Percentiles rank a stretch among this genome's conserved stretches.
Conservation (phyloP, 2,797 vertebrate species). For the Gymnothorax javanicus region DNA sequence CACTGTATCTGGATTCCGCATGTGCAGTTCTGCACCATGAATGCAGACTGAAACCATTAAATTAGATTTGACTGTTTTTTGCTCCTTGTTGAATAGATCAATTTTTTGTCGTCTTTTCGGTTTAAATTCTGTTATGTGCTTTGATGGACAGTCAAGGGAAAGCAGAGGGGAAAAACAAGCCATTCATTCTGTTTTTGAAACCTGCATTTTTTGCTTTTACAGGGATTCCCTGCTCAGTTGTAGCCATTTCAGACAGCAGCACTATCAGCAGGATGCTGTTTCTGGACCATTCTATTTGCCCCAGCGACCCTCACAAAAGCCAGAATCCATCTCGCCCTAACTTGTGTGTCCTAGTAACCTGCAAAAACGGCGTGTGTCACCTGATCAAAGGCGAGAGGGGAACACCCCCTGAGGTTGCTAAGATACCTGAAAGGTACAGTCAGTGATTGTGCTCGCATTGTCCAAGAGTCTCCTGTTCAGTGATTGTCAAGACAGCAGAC, state of each 20-base stretch:
- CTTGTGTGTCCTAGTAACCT: background rate
- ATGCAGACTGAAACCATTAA: background rate
- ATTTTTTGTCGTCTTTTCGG: background rate
- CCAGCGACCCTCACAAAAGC: background rate
- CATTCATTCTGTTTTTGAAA: background rate
- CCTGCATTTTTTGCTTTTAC: background rate
- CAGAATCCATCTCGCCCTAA: background rate
- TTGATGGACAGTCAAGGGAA: background rate
- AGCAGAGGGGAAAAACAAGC: background rate
- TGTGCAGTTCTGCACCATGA: background rate
- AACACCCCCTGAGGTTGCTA: background rate
- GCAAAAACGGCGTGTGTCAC: background rate
- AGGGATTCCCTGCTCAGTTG: background rate
- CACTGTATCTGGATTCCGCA: background rate
- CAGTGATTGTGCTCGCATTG: background rate
- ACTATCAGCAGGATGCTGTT: slow-evolving; percentile 3
- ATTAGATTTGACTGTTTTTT: background rate
- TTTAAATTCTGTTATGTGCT: background rate
- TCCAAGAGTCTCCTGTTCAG: background rate
- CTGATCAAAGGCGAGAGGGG: background rate
- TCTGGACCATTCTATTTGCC: background rate
- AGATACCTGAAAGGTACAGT: background rate
- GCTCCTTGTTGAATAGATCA: background rate
- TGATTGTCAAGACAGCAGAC: background rate
- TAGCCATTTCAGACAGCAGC: background rate